Evolutionary conservation across 2,113 vertebrate genomes (phyloP).

Genomic region (Hemiscyllium ocellatum): DNA sequence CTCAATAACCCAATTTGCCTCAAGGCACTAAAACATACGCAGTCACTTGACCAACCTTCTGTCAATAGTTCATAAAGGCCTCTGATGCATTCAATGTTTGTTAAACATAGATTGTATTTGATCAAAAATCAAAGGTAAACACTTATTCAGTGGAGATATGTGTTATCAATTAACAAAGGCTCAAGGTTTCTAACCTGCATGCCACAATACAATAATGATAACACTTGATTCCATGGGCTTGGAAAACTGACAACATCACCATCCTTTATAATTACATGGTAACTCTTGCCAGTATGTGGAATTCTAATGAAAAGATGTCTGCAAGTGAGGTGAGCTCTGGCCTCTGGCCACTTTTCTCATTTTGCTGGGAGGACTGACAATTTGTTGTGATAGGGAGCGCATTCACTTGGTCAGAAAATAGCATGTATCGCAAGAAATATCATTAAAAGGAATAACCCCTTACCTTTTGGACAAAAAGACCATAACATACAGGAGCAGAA

Average conservation of each 20-base stretch:
- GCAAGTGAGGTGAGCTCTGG: background rate
- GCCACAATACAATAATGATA: background rate
- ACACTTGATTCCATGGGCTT: background rate
- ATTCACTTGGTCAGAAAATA: background rate
- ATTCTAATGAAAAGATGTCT: background rate
- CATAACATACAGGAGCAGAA: too few relatives aligned
- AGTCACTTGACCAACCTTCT: background rate
- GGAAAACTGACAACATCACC: background rate
- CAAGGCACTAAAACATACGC: background rate
- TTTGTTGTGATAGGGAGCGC: background rate
- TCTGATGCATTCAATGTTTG: background rate
- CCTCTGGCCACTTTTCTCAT: background rate
- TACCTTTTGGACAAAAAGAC: background rate
- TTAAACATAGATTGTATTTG: background rate
- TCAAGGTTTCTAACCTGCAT: background rate
- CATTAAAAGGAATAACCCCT: background rate
- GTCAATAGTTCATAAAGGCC: background rate
- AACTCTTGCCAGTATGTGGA: background rate
- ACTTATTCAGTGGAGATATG: background rate
- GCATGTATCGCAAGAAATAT: background rate
- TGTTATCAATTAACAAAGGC: background rate
- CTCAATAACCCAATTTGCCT: background rate
- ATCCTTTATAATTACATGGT: background rate
- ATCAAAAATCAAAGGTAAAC: slow-evolving; percentile 2
- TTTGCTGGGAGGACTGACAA: background rate